Evolutionary conservation across 2,888 invertebrate genomes (phyloP), one percentile per base, ranked within the genome.

Genomic region (Phrixothrix hirtus): DNA sequence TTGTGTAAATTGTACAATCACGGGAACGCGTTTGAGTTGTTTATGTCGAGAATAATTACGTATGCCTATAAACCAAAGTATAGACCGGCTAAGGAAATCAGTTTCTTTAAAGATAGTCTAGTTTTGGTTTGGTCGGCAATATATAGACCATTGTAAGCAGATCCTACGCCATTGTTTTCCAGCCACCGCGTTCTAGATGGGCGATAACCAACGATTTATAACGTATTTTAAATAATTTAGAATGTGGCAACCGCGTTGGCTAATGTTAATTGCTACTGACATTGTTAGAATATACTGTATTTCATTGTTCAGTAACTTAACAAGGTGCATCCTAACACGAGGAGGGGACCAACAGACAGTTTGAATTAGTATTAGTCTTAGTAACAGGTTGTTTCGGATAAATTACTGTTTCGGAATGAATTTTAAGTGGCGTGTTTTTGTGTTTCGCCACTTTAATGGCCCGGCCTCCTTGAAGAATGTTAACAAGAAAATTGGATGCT

Each of bases 101-200:
- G 50, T 47, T 39, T 47, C 49, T 57, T 46, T 34, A 32, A 34
- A 25, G 21, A 36, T 16, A 43, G 60, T 62, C 60, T 63, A 56
- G 56, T 36, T 43, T 42, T 47, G 60, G 59, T 58, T 58, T 58
- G 59, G 49, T 44, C 43, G 29, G 43, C 47, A 52, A 67, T 69
- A 66, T 66, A 66, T 66, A 62, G 66, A 64, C 66, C 56, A 70
- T 69, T 69, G 69, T 70, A 66, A 67, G 68, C 63, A 68, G 68
- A 70, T 68, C 64, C 59, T 50, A 31, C 37, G 60, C 64, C 65
- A 71, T 70, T 70, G 69, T 71, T 67, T 66, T 61, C 53, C 58
- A 55, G 59, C 59, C 59, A 58, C 59, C 55, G 54, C 65, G 58
- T 50, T 62, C 37, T 43, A 65, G 66, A 67, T 68, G 60, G 58